phyloP scores from a whole-genome alignment of 2,113 vertebrate species.

The Eidolon helvum region DNA sequence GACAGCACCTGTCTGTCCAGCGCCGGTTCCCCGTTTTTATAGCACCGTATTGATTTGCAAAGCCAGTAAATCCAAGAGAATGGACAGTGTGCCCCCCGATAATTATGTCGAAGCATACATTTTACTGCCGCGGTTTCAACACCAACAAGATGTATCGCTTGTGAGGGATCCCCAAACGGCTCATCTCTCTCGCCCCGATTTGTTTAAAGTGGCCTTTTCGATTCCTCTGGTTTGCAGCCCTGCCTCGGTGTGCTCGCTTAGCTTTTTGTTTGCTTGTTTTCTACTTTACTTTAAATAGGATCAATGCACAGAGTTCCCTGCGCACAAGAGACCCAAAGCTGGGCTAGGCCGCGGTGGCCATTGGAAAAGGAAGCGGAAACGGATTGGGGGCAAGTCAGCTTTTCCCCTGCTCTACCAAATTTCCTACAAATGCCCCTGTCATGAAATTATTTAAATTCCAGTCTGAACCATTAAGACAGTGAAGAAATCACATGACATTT shows the following conservation, averaged over 20 bases:
- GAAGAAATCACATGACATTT: not conserved
- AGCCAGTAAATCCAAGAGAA: constrained; percentile 45
- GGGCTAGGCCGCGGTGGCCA: fast-evolving
- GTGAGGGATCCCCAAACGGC: not conserved
- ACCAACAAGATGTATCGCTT: constrained; percentile 33
- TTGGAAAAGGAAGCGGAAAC: not conserved
- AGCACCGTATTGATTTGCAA: constrained; percentile 30
- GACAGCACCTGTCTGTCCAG: not conserved
- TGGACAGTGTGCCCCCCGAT: not conserved
- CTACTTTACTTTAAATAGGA: not conserved
- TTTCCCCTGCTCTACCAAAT: fast-evolving
- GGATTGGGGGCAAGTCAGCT: not conserved
- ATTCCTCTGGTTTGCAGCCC: not conserved
- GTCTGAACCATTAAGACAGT: not conserved
- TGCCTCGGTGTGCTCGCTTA: not conserved
- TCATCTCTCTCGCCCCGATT: not conserved
- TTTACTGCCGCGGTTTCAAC: constrained; percentile 28
- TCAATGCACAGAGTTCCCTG: not conserved
- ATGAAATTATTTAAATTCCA: not conserved
- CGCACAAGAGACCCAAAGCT: not conserved
- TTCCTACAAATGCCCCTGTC: not conserved
- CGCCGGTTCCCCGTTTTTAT: not conserved
- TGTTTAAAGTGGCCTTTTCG: not conserved
- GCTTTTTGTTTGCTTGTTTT: not conserved
- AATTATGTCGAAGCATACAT: not conserved